Conservation (phyloP, 1,140 invertebrate species). For the Sitobion miscanthi region DNA sequence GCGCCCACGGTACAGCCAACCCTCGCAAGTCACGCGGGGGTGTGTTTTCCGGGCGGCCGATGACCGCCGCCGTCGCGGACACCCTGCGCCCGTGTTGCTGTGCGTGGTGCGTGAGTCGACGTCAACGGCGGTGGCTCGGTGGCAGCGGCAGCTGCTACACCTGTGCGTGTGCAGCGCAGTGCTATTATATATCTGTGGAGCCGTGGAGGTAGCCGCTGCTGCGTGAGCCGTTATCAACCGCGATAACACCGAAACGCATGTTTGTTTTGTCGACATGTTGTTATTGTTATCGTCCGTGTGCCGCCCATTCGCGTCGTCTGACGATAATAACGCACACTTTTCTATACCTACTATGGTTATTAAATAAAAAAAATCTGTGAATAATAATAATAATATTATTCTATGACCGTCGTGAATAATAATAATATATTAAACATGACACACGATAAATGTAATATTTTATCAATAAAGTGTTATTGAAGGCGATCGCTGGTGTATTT, state of each 20-base stretch:
- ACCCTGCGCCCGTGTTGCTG: neutral
- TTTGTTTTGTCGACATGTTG: neutral
- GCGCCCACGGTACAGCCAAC: slow-evolving; percentile 32
- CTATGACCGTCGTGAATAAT: no score
- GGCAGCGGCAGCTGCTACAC: neutral
- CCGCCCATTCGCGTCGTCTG: neutral
- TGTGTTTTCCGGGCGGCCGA: neutral
- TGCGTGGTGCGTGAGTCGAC: neutral
- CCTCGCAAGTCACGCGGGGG: neutral
- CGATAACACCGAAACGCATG: neutral
- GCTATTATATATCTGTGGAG: neutral
- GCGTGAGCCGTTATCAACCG: neutral
- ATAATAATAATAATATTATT: no score
- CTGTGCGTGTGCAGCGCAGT: neutral
- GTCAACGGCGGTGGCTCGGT: no score
- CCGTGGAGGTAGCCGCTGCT: neutral
- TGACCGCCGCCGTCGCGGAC: neutral
- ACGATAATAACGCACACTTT: no score
- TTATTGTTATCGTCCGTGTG: neutral
- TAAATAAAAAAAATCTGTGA: no score
- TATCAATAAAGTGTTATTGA: no score
- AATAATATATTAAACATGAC: no score
- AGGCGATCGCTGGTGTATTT: no score
- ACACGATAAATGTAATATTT: no score
- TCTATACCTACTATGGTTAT: no score